These are phyloP conservation scores for Taeniopygia guttata DNA, from an alignment of 2,797 vertebrate genomes.

Conservation along the genomic window DNA sequence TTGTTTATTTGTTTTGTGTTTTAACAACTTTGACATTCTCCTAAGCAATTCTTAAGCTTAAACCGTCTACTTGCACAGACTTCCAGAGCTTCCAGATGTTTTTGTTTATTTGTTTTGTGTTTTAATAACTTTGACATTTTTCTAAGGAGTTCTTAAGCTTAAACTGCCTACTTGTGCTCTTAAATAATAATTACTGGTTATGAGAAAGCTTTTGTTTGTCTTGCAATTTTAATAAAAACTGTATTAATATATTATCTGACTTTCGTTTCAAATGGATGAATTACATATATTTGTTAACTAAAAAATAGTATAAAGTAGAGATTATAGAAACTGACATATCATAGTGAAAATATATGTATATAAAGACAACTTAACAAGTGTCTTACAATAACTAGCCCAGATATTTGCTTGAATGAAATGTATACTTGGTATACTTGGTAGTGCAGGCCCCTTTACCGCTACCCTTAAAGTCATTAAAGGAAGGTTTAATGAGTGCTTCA, in stretches of 20 bases:
- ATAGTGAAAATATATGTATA: neutral
- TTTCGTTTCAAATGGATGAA: neutral
- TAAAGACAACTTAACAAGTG: neutral
- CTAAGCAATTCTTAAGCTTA: neutral
- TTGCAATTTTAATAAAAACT: neutral
- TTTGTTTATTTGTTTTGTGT: neutral
- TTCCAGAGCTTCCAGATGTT: neutral
- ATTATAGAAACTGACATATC: neutral
- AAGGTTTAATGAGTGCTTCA: neutral
- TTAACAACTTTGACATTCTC: neutral
- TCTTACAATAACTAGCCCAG: neutral
- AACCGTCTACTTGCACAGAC: neutral
- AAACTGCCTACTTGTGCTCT: neutral
- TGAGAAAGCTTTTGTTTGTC: neutral
- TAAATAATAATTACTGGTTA: neutral
- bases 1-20: neutral
- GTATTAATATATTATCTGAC: neutral
- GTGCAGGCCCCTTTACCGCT: neutral
- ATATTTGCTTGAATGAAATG: neutral
- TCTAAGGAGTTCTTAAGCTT: neutral
- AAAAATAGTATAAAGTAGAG: neutral
- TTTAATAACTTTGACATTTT: neutral
- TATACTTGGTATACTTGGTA: neutral
- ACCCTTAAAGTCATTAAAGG: neutral
- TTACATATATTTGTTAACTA: neutral